Percentiles rank a stretch among this genome's conserved stretches.
Evolutionary conservation across 2,797 vertebrate genomes (phyloP).

Genomic region (Diceros bicornis): DNA sequence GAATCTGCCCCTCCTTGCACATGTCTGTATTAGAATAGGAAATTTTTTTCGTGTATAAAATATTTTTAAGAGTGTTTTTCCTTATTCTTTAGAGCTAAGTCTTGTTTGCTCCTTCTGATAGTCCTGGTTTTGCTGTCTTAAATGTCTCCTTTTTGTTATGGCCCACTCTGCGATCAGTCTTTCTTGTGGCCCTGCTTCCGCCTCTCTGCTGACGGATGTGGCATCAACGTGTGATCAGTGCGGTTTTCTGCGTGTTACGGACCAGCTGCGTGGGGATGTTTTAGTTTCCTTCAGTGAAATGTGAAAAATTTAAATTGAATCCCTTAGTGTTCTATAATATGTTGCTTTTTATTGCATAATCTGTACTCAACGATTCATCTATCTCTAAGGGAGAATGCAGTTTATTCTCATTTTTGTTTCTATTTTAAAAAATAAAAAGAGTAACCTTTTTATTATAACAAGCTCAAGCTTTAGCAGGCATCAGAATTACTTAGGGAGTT

Average conservation of each 20-base stretch:
- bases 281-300: too few species aligned
- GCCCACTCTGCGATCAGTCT: not conserved
- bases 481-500: not conserved
- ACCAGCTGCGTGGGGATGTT: accelerated
- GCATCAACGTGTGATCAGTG: accelerated
- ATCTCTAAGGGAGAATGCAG: not conserved
- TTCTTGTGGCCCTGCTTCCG: accelerated
- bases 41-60: accelerated
- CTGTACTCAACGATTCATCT: not conserved
- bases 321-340: not conserved
- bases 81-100: not conserved
- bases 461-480: accelerated
- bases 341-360: not conserved
- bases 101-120: accelerated
- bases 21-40: accelerated
- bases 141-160: not conserved
- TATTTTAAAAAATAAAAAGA: not conserved
- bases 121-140: not conserved
- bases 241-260: accelerated
- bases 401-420: not conserved
- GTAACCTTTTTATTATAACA: too few species aligned
- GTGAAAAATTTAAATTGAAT: accelerated
- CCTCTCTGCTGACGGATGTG: not conserved
- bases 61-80: too few species aligned
- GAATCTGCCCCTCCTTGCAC: accelerated